These are phyloP conservation scores for Urosaurus nigricauda DNA, from an alignment of 2,797 vertebrate genomes.

Conservation along the genomic window DNA sequence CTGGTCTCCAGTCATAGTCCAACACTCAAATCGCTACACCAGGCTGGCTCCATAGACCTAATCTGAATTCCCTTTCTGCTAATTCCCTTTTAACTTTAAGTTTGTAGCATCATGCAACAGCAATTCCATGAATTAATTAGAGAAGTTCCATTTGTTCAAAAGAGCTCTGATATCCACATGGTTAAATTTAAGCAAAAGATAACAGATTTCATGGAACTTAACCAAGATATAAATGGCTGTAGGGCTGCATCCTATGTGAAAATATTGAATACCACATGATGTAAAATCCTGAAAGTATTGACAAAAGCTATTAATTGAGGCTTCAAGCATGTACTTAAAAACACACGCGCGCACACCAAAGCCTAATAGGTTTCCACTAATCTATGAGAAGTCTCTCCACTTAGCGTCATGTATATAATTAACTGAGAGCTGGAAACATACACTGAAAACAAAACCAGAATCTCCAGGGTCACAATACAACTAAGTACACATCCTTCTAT, in stretches of 20 bases:
- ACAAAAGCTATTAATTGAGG: slow-evolving; percentile 1
- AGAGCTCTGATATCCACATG: not conserved
- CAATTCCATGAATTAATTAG: not conserved
- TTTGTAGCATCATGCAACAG: not conserved
- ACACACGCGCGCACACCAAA: not conserved
- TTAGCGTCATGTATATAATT: not conserved
- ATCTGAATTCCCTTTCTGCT: not conserved
- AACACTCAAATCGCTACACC: too few relatives aligned
- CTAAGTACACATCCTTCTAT: slow-evolving; percentile 39
- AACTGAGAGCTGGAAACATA: slow-evolving; percentile 20
- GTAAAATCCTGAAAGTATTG: not conserved
- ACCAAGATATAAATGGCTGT: slow-evolving; percentile 1
- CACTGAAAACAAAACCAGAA: slow-evolving; percentile 24
- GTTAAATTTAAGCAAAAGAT: not conserved
- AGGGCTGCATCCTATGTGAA: not conserved
- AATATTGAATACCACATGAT: not conserved
- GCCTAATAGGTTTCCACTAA: not conserved
- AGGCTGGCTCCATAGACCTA: not conserved
- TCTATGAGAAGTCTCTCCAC: slow-evolving; percentile 8
- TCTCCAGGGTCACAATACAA: slow-evolving; percentile 37
- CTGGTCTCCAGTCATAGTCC: too few relatives aligned
- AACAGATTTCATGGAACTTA: not conserved
- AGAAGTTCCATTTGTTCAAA: not conserved
- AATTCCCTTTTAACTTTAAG: not conserved
- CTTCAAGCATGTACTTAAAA: slow-evolving; percentile 5